Evolutionary conservation across 2,797 vertebrate genomes (phyloP), one percentile per base, ranked within the genome.

Genomic region (Lithobates pipiens): DNA sequence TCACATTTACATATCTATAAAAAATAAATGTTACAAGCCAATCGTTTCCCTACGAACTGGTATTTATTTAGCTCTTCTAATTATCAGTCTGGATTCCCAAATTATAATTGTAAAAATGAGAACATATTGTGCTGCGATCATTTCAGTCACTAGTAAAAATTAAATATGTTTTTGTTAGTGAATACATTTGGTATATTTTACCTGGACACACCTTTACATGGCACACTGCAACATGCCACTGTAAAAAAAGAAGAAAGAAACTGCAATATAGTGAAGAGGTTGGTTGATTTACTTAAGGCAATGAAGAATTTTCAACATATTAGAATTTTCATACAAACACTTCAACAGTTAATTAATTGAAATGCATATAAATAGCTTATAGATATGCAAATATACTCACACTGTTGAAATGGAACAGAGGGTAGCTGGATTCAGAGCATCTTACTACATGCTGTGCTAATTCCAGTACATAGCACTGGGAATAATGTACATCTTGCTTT

Each of bases 361-460:
- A 36, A 72, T 61, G 79, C 79, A 72, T 46, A 81, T 72, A 81
- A 81, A 81, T 81, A 81, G 79, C 29, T 69, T 81, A 81, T 72
- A 72, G 79, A 81, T 81, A 81, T 81, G 79, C 54, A 81, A 81
- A 81, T 81, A 27, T 57, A 2, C 23, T 39, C 71, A 73, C 71
- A 73, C 69, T 36, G 36, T 71, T 71, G 32, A 32, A 80, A 70
- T 54, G 42, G 27, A 72, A 72, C 79, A 36, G 79, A 57, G 36
- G 69, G 50, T 57, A 72, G 42, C 50, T 72, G 68, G 69, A 81
- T 81, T 81, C 79, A 72, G 46, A 36, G 25, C 46, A 72, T 72
- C 50, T 81, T 81, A 81, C 79, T 72, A 42, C 79, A 81, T 81
- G 69, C 79, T 72, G 79, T 71, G 79, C 79, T 81, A 81, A 81